Evolutionary conservation across 2,797 vertebrate species (phyloP).

Genomic region (Leptodactylus fallax): DNA sequence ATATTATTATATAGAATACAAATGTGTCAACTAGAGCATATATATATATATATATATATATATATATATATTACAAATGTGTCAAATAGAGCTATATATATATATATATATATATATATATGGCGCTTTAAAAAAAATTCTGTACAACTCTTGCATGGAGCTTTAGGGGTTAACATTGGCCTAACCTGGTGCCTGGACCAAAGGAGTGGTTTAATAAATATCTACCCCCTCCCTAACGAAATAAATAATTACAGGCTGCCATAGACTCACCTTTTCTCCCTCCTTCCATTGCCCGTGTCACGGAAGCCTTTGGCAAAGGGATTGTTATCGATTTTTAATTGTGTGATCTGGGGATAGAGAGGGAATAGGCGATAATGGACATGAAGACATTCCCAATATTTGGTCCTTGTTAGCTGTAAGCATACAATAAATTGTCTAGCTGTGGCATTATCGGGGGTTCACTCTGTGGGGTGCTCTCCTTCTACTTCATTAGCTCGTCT

Average conservation of each 20-base stretch:
- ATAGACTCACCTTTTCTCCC: slow-evolving; percentile 90
- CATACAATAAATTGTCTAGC: too few relatives aligned
- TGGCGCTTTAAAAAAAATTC: too few relatives aligned
- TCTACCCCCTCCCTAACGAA: background rate
- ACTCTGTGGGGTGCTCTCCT: slow-evolving; percentile 34
- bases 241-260: slow-evolving; percentile 13
- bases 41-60: background rate
- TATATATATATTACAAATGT: background rate
- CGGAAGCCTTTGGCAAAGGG: slow-evolving; percentile 98
- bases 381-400: background rate
- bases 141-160: background rate
- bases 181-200: background rate
- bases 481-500: slow-evolving; percentile 44
- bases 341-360: slow-evolving; percentile 79
- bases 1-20: too few relatives aligned
- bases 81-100: background rate
- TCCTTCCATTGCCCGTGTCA: slow-evolving; percentile 92
- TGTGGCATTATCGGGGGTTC: background rate
- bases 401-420: too few relatives aligned
- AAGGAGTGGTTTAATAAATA: background rate
- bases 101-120: background rate
- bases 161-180: background rate
- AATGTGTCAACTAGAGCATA: too few relatives aligned
- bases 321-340: slow-evolving; percentile 98
- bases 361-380: background rate